phyloP scores from a whole-genome alignment of 2,888 invertebrate species.

The Polymixis flavicincta region DNA sequence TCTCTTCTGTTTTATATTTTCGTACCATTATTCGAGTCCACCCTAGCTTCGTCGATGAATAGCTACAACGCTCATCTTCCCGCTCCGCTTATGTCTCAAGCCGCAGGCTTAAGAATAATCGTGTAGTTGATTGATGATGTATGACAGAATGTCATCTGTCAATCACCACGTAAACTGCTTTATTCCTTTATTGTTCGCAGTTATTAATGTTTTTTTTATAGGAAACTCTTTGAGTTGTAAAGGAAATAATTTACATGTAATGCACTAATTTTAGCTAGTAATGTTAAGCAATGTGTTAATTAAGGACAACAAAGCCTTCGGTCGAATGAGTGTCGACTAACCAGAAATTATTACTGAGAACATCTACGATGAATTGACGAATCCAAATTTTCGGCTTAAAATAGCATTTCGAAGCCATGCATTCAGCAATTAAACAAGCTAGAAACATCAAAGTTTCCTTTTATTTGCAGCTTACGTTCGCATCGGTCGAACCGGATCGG shows the following conservation, averaged over 20 bases:
- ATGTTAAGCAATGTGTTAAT: too few species aligned
- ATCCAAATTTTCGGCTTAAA: too few species aligned
- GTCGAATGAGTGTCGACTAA: neutral
- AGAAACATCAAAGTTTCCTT: neutral
- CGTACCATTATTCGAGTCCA: neutral
- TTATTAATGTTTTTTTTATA: slow-evolving; percentile 19
- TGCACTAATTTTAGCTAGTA: neutral
- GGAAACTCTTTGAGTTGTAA: slow-evolving; percentile 2
- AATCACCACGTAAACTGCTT: slow-evolving; percentile 26
- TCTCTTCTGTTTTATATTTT: neutral
- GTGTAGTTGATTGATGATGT: neutral
- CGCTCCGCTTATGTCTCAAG: slow-evolving; percentile 5
- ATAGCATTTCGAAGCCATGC: neutral
- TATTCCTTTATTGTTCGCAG: slow-evolving; percentile 18
- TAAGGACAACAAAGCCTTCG: too few species aligned
- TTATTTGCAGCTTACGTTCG: neutral
- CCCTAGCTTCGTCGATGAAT: neutral
- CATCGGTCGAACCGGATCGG: neutral
- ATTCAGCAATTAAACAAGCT: slow-evolving; percentile 1
- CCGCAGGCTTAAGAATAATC: neutral
- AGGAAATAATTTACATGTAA: slow-evolving; percentile 32
- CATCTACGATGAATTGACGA: neutral
- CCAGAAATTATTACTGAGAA: neutral
- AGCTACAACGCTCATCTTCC: neutral
- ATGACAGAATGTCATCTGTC: slow-evolving; percentile 37